These are phyloP conservation scores for Dyspetes luteomarginatus DNA, from an alignment of 2,888 invertebrate genomes.

Conservation along the genomic window DNA sequence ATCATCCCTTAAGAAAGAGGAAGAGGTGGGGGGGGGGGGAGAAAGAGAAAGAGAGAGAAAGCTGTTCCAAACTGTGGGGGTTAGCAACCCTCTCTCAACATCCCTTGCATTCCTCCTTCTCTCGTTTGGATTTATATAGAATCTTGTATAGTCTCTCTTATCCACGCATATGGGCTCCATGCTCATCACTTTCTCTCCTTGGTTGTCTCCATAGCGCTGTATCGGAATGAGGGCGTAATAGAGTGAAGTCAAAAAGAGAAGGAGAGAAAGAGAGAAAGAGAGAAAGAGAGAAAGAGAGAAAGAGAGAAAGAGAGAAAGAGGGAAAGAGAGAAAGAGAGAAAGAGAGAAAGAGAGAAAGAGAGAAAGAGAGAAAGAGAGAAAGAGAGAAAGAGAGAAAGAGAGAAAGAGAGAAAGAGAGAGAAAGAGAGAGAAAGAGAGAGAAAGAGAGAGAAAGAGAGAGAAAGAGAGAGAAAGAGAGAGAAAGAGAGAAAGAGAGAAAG, in stretches of 20 bases:
- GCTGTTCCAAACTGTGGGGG: constrained; percentile 21
- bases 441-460: constrained; percentile 59
- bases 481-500: too few relatives aligned
- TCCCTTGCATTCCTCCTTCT: constrained; percentile 3
- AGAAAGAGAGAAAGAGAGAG: constrained; percentile 74
- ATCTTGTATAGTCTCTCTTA: constrained; percentile 36
- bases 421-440: constrained; percentile 83
- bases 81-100: constrained; percentile 18
- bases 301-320: constrained; percentile 68
- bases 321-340: constrained; percentile 71
- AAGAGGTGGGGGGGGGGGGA: neutral
- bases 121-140: neutral
- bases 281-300: constrained; percentile 75
- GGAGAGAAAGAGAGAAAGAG: constrained; percentile 77
- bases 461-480: constrained; percentile 76
- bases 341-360: constrained; percentile 3
- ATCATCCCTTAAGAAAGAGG: constrained; percentile 8
- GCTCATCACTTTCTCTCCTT: constrained; percentile 74
- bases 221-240: constrained; percentile 78
- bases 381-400: constrained; percentile 47
- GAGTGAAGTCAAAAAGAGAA: too few relatives aligned
- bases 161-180: constrained; percentile 58
- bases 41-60: neutral
- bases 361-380: constrained; percentile 67
- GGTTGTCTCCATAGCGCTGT: constrained; percentile 78